phyloP scores from a whole-genome alignment of 2,888 invertebrate genomes.

The Erebia aethiops region DNA sequence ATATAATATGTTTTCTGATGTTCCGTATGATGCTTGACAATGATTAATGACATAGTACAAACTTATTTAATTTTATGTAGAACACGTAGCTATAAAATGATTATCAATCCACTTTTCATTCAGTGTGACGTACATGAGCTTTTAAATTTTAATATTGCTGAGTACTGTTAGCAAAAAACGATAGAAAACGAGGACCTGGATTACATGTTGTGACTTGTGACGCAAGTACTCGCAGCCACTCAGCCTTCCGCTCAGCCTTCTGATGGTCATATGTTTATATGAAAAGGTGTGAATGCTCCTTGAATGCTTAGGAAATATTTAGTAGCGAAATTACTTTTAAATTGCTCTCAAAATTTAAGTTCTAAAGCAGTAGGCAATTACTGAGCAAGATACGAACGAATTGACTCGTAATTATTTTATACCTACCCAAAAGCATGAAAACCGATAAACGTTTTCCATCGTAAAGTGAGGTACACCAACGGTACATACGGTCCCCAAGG shows the following conservation, averaged over 20 bases:
- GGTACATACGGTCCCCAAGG: not conserved
- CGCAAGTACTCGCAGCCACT: constrained; percentile 39
- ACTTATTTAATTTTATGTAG: too few relatives aligned
- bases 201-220: constrained; percentile 39
- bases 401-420: not conserved
- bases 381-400: not conserved
- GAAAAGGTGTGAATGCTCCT: constrained; percentile 26
- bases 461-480: not conserved
- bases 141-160: constrained; percentile 15
- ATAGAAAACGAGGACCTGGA: constrained; percentile 24
- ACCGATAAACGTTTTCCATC: not conserved
- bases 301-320: constrained; percentile 8
- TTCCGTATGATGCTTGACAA: too few relatives aligned
- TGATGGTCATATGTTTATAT: constrained; percentile 21
- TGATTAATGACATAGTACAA: too few relatives aligned
- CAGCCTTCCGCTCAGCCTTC: constrained; percentile 28
- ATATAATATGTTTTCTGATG: too few relatives aligned
- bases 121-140: not conserved
- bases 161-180: constrained; percentile 26
- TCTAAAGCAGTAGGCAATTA: not conserved
- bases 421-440: not conserved
- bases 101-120: too few relatives aligned
- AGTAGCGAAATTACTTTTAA: constrained; percentile 6
- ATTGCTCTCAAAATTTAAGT: not conserved
- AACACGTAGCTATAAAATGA: too few relatives aligned